These are phyloP conservation scores for Cantharis rustica DNA, from an alignment of 2,888 invertebrate species.

Conservation along the genomic window DNA sequence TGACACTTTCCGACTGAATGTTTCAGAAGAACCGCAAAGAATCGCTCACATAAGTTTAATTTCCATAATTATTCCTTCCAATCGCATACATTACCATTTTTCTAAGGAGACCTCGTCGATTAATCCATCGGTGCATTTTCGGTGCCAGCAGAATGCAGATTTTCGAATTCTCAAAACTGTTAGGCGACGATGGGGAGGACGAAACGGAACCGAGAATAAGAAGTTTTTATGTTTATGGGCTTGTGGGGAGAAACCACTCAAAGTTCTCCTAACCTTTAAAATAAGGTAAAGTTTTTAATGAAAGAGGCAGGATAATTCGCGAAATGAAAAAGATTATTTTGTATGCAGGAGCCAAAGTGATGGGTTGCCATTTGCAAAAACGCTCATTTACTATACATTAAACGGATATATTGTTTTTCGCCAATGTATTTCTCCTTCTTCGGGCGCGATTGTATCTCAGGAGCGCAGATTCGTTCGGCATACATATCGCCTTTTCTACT, in stretches of 20 bases:
- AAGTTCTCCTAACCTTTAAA: not conserved
- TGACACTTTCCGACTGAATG: not conserved
- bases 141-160: no score
- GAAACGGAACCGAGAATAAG: not conserved
- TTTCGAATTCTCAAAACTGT: no score
- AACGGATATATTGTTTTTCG: constrained; percentile 45
- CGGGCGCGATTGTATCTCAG: constrained; percentile 51
- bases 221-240: not conserved
- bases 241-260: not conserved
- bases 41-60: not conserved
- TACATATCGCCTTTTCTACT: constrained; percentile 51
- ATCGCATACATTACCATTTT: not conserved
- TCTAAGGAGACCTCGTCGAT: not conserved
- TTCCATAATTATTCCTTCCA: not conserved
- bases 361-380: constrained; percentile 32
- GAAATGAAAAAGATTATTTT: constrained; percentile 29
- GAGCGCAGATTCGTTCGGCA: constrained; percentile 49
- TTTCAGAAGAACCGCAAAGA: not conserved
- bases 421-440: constrained; percentile 48
- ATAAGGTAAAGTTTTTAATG: not conserved
- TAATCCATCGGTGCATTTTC: not conserved
- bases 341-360: constrained; percentile 38
- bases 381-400: constrained; percentile 41
- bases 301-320: not conserved
- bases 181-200: not conserved